Evolutionary conservation across 2,888 invertebrate genomes (phyloP).

Genomic region (Yponomeuta malinellus): DNA sequence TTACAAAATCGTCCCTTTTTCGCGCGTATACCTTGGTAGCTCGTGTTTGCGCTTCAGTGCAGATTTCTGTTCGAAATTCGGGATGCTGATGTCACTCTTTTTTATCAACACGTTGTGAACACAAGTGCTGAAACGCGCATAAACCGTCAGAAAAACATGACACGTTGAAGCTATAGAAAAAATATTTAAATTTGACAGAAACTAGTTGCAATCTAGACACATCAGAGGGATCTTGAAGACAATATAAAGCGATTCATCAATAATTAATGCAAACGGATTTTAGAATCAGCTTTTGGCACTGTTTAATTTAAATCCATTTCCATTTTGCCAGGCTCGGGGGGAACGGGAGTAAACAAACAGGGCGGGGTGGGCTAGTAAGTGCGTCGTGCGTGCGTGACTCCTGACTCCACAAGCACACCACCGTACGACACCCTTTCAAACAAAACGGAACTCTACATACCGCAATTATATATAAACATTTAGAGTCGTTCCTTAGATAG

Average conservation of each 20-base stretch:
- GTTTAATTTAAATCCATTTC: not conserved
- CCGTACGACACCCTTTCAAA: not conserved
- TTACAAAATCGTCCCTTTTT: not conserved
- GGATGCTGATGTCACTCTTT: slow-evolving; percentile 56
- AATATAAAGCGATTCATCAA: not conserved
- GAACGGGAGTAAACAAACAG: not conserved
- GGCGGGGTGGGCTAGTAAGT: not conserved
- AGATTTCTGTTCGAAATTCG: slow-evolving; percentile 24
- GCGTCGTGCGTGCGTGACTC: not conserved
- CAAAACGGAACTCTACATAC: not conserved
- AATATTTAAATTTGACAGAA: not conserved
- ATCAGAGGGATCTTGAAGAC: not conserved
- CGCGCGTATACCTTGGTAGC: not conserved
- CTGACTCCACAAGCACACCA: not conserved
- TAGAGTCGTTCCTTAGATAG: not conserved
- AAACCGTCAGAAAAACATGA: slow-evolving; percentile 54
- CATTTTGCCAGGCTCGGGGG: not conserved
- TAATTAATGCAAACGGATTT: not conserved
- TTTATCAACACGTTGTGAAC: slow-evolving; percentile 40
- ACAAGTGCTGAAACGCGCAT: slow-evolving; percentile 39
- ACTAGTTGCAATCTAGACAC: not conserved
- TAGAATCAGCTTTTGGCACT: not conserved
- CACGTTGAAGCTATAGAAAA: slow-evolving; percentile 19
- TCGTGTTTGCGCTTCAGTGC: not conserved
- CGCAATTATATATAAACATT: not conserved